These are phyloP conservation scores for Physella acuta DNA, from an alignment of 1,140 invertebrate species.

Conservation along the genomic window DNA sequence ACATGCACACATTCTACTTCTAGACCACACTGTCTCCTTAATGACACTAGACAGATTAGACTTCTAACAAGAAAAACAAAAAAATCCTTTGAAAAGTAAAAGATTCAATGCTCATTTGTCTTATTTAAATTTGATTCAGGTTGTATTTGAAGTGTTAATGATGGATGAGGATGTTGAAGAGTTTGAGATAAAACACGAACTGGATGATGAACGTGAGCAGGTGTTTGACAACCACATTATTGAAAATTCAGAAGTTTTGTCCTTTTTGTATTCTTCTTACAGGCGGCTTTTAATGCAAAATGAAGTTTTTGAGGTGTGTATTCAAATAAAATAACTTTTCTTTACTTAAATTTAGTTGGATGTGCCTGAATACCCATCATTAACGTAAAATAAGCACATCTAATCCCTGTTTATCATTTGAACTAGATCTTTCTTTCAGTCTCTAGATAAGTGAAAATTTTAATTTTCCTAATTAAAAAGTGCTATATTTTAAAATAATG, in stretches of 20 bases:
- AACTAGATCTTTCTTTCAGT: neutral
- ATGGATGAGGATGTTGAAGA: constrained; percentile 14
- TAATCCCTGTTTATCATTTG: neutral
- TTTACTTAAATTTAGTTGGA: too few species aligned
- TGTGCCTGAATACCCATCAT: neutral
- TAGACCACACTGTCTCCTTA: neutral
- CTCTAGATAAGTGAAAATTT: neutral
- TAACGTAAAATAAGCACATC: neutral
- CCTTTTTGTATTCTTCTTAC: constrained; percentile 16
- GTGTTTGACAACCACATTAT: neutral
- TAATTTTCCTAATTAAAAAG: neutral
- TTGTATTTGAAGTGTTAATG: constrained; percentile 25
- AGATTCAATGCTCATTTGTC: neutral
- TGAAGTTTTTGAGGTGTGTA: neutral
- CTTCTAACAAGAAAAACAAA: neutral
- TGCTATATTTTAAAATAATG: neutral
- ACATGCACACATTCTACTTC: neutral
- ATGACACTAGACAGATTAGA: neutral
- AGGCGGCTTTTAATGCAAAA: neutral
- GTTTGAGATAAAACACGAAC: constrained; percentile 14
- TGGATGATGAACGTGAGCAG: constrained; percentile 10
- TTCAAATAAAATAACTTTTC: too few species aligned
- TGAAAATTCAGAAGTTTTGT: constrained; percentile 17
- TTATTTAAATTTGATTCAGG: constrained; percentile 17
- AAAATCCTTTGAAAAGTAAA: neutral